Evolutionary conservation across 2,797 vertebrate species (phyloP).

Genomic region (Sebastes aleutianus): DNA sequence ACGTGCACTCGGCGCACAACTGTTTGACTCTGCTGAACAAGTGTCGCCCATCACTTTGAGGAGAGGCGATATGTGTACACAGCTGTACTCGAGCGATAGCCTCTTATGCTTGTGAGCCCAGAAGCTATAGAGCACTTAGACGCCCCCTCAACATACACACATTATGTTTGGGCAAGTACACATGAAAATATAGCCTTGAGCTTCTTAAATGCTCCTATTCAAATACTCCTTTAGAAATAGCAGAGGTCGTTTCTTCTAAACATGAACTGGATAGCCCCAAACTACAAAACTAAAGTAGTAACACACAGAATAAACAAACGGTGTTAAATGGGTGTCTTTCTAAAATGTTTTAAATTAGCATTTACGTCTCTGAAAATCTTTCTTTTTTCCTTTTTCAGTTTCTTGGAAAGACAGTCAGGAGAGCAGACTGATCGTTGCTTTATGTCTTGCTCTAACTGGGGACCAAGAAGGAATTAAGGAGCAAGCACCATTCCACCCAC

Average conservation of each 20-base stretch:
- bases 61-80: conserved; percentile 46
- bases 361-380: not conserved
- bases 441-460: not conserved
- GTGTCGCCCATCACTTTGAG: conserved; percentile 40
- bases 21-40: conserved; percentile 46
- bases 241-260: not conserved
- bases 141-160: conserved; percentile 33
- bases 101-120: conserved; percentile 26
- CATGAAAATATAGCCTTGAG: conserved; percentile 1
- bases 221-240: not conserved
- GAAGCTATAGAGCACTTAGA: conserved; percentile 36
- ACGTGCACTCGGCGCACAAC: conserved; percentile 16
- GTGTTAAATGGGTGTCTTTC: not conserved
- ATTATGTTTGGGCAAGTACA: conserved; percentile 32
- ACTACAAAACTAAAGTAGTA: not conserved
- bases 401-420: not conserved
- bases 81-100: conserved; percentile 51
- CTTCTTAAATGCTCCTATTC: not conserved
- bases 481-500: not conserved
- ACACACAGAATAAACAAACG: not conserved
- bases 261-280: not conserved
- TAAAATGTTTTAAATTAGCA: not conserved
- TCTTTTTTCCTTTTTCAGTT: not conserved
- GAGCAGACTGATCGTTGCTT: not conserved
- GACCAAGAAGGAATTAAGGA: not conserved